Percentiles rank a stretch among this genome's conserved stretches.
Conservation (phyloP, 1,140 invertebrate genomes). For the Neodiprion fabricii region DNA sequence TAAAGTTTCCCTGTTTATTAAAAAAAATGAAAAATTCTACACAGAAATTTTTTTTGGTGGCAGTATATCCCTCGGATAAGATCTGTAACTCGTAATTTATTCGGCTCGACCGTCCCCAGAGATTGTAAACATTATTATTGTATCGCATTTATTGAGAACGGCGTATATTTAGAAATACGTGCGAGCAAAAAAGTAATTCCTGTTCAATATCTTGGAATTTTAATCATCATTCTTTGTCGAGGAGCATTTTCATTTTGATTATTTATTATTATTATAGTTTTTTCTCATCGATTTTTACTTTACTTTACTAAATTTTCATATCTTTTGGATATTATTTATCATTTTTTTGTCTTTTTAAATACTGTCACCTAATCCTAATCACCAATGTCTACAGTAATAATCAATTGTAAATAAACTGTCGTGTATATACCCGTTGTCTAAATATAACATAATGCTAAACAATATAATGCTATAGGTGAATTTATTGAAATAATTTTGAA, state of each 20-base stretch:
- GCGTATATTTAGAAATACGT: too few relatives aligned
- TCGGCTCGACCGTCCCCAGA: neutral
- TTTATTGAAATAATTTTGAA: too few relatives aligned
- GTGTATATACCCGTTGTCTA: conserved; percentile 3
- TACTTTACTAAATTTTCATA: neutral
- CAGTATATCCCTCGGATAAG: neutral
- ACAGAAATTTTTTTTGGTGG: neutral
- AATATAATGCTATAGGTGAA: neutral
- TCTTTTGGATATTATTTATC: neutral
- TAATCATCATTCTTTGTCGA: too few relatives aligned
- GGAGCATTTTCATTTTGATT: too few relatives aligned
- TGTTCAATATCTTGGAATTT: too few relatives aligned
- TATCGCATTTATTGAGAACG: neutral
- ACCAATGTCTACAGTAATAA: neutral
- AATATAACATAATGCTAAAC: neutral
- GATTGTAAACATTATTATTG: neutral
- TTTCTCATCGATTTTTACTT: neutral
- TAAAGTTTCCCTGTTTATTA: neutral
- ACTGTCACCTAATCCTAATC: neutral
- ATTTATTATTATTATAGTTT: too few relatives aligned
- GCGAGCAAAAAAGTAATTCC: too few relatives aligned
- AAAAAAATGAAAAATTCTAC: neutral
- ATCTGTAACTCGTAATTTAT: neutral
- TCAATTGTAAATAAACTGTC: conserved; percentile 3
- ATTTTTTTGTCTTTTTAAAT: neutral